Base-by-base conservation (phyloP, 2,888 invertebrate species). In the Abrostola triplasia region DNA sequence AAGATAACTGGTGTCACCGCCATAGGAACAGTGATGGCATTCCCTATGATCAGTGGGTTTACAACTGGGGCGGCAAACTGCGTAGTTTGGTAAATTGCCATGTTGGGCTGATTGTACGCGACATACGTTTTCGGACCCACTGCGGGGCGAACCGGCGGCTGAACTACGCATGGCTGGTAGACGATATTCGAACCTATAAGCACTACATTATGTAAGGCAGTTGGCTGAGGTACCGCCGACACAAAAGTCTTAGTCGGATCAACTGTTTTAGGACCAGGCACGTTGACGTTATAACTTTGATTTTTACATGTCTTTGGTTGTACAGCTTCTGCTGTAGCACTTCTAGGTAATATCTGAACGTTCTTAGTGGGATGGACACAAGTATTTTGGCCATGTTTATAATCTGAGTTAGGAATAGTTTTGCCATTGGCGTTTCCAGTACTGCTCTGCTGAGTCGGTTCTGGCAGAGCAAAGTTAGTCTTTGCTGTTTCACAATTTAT, bases 111-210 rank as follows among this genome's bases (percentile, higher is more conserved):
- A 42, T 68, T 79, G 51, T 83, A 67, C 11, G 87, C 47, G 9
- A 88, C 77, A 67, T 80, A 87, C 35, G 82, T 62, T 58, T 80
- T 84, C 50, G 77, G 80, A 42, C 76, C 68, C 13, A 81, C 54
- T 72, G 64, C 81, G 5, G 79, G 48, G 36, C 65, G 79, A 36
- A 79, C 57, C 42, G 78, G 75, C n/a, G 72, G 73, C 76, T 84
- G 83, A 36, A 88, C 63, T 6, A 78, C 58, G 65, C 81, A 87
- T 5, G 86, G 79, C 68, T 89, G 85, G 57, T 89, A 91, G 24
- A 87, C 80, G 36, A 90, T 68, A 24, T 89, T 84, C 8, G 88
- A 80, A 13, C 87, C 84, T 59, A 92, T 75, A 7, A 91, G 61
- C 11, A 91, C 82, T 7, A 92, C 80, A 72, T 90, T 92, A 38